Evolutionary conservation across 2,888 invertebrate genomes (phyloP), one percentile per base, ranked within the genome.

Genomic region (Drosophila quinaria): DNA sequence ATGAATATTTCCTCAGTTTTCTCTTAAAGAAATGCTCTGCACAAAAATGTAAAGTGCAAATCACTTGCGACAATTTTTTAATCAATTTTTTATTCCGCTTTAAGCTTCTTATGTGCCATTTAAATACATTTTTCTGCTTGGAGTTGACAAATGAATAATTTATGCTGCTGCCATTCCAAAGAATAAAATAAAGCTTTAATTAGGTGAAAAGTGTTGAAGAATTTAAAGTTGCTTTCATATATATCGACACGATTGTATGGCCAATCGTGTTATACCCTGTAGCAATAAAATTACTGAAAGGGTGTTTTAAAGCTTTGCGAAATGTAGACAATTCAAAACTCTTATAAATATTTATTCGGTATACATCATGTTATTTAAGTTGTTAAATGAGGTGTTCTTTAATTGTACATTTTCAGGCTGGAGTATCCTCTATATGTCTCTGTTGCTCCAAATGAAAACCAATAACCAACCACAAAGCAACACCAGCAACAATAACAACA

Each of bases 401-500:
- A 29, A 25, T 46, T 44, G 33, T 5, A 13, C 19, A 2, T 10
- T 17, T 4, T 13, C 6, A 13, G 8, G 8, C 15, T 49, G 19
- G 4, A 9, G 47, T 25, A 10, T n/a, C 31, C 19, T 31, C 41
- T 37, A 17, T 42, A 37, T 33, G n/a, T 10, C 4, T 11, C 22
- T 29, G 15, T 25, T 61, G 39, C 51, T 66, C 61, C 50, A 46
- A 54, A 64, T 71, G 72, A 84, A 54, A 58, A 11, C 46, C 58
- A 61, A 64, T 65, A 72, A 77, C 35, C 71, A 69, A 74, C 77
- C 81, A 37, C 80, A 79, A 51, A 69, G 37, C 71, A 66, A 47
- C 44, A 25, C 50, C 51, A 60, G 59, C 55, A 25, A 47, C 65
- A 74, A 85, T 79, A 82, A 79, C 81, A 82, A 60, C 85, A 73